Conservation (phyloP, 1,140 invertebrate genomes). For the Tetragonula clypearis region DNA sequence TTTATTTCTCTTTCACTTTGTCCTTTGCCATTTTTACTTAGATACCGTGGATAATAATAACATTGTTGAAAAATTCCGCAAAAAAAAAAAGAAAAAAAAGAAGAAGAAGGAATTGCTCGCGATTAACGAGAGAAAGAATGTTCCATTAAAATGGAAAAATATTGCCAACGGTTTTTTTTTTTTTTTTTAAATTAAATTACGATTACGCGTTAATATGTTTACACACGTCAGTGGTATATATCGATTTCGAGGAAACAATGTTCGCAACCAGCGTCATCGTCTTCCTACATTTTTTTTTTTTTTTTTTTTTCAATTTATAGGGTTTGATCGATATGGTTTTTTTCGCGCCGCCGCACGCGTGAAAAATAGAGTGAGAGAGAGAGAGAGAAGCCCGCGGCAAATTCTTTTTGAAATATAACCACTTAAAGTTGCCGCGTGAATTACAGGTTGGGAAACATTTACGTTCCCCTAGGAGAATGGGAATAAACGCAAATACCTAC, state of each 20-base stretch:
- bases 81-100: no score
- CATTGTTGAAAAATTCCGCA: background rate
- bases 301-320: no score
- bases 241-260: no score
- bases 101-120: background rate
- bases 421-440: background rate
- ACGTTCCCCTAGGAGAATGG: background rate
- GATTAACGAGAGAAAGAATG: no score
- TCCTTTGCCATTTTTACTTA: background rate
- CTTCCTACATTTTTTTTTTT: no score
- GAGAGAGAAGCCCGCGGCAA: background rate
- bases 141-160: background rate
- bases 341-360: no score
- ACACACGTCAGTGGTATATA: no score
- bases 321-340: no score
- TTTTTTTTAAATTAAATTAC: no score
- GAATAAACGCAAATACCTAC: background rate
- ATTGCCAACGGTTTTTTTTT: background rate
- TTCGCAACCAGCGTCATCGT: no score
- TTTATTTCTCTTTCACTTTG: background rate
- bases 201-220: no score
- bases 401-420: background rate
- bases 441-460: background rate
- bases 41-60: no score
- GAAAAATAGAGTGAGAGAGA: background rate